Evolutionary conservation across 2,888 invertebrate species (phyloP).

Genomic region (Acanthosoma haemorrhoidale): DNA sequence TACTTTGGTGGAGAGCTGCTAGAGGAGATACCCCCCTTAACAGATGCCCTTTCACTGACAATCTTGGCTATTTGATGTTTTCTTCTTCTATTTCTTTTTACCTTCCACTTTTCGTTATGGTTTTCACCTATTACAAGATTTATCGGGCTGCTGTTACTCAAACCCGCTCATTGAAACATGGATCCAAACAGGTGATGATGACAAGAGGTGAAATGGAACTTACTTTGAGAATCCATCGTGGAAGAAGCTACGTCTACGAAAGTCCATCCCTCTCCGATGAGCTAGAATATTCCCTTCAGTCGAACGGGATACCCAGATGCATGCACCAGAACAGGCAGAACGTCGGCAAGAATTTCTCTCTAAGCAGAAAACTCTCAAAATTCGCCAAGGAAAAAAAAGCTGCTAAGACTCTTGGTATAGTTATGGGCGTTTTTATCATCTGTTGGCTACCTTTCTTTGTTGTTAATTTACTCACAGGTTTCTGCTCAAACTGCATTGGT

Average conservation of each 20-base stretch:
- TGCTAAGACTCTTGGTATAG: slow-evolving; percentile 92
- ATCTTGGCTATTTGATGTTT: slow-evolving; percentile 91
- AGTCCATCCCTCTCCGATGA: slow-evolving; percentile 46
- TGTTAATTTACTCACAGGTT: slow-evolving; percentile 84
- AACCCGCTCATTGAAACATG: slow-evolving; percentile 81
- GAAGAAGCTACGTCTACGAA: slow-evolving; percentile 52
- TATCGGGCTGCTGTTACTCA: slow-evolving; percentile 91
- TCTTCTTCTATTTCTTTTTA: slow-evolving; percentile 98
- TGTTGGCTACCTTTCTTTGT: slow-evolving; percentile 98
- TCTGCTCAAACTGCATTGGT: slow-evolving; percentile 78
- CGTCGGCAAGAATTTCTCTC: slow-evolving; percentile 81
- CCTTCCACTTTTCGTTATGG: slow-evolving; percentile 92
- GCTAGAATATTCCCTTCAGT: slow-evolving; percentile 59
- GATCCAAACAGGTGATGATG: slow-evolving; percentile 83
- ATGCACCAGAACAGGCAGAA: slow-evolving; percentile 56
- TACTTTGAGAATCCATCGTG: slow-evolving; percentile 88
- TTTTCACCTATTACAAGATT: slow-evolving; percentile 94
- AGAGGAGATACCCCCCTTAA: slow-evolving; percentile 70
- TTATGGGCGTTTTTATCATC: slow-evolving; percentile 93
- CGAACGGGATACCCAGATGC: slow-evolving; percentile 68
- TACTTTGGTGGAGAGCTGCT: slow-evolving; percentile 91
- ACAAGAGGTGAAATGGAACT: slow-evolving; percentile 80
- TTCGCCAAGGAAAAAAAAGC: slow-evolving; percentile 97
- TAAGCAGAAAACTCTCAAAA: slow-evolving; percentile 88
- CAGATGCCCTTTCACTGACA: slow-evolving; percentile 94